phyloP scores from a whole-genome alignment of 2,797 vertebrate species.

The Falco naumanni region DNA sequence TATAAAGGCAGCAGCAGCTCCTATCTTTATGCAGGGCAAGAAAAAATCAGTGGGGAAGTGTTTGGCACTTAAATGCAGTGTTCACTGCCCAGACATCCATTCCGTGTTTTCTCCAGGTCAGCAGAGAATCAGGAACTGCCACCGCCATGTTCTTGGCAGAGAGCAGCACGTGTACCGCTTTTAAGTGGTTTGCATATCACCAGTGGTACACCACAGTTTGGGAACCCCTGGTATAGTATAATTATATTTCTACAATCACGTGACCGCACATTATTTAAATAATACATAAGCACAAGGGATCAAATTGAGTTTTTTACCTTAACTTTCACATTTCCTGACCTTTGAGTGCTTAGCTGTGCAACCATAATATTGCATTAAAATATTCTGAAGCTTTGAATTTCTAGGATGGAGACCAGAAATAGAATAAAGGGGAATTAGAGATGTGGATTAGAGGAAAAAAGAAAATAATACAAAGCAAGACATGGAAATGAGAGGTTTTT shows the following conservation, averaged over 20 bases:
- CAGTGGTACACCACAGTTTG: slow-evolving; percentile 67
- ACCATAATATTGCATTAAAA: neutral
- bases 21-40: neutral
- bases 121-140: slow-evolving; percentile 70
- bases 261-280: slow-evolving; percentile 36
- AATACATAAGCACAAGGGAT: slow-evolving; percentile 6
- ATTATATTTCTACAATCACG: slow-evolving; percentile 55
- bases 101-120: slow-evolving; percentile 70
- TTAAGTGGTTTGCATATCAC: slow-evolving; percentile 60
- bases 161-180: slow-evolving; percentile 56
- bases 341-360: slow-evolving; percentile 32
- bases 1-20: neutral
- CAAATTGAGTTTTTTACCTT: neutral
- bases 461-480: neutral
- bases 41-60: neutral
- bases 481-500: neutral
- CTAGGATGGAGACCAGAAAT: neutral
- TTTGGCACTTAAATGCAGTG: neutral
- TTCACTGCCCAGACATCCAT: slow-evolving; percentile 54
- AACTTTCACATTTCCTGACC: slow-evolving; percentile 7
- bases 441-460: neutral
- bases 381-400: neutral
- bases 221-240: slow-evolving; percentile 66
- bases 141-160: slow-evolving; percentile 58
- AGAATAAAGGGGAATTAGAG: neutral